Evolutionary conservation across 2,797 vertebrate species (phyloP).

Genomic region (Merluccius polli): DNA sequence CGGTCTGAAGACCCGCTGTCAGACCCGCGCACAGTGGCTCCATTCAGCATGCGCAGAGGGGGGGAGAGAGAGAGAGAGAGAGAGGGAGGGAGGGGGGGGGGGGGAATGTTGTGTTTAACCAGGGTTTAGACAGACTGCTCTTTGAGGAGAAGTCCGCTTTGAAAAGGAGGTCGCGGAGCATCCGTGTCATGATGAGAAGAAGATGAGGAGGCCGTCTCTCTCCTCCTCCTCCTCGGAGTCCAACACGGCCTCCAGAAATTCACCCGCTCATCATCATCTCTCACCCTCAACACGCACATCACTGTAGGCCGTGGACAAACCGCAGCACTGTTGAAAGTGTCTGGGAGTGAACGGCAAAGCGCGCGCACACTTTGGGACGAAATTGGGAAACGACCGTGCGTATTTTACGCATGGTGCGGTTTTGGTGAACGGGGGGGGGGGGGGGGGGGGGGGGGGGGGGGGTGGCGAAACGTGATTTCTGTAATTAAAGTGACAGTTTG

Average conservation of each 20-base stretch:
- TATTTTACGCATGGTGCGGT: no score
- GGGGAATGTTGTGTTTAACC: constrained; percentile 60
- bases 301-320: no score
- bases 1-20: neutral
- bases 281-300: no score
- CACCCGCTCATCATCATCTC: no score
- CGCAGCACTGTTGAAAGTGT: no score
- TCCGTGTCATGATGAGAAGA: constrained; percentile 73
- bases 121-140: constrained; percentile 60
- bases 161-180: constrained; percentile 65
- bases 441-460: no score
- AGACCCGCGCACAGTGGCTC: neutral
- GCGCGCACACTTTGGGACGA: no score
- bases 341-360: no score
- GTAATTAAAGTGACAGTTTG: no score
- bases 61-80: neutral
- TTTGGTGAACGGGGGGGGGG: no score
- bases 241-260: constrained; percentile 56
- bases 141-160: constrained; percentile 65
- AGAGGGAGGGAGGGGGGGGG: neutral
- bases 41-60: neutral
- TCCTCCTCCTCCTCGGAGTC: constrained; percentile 54
- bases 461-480: no score
- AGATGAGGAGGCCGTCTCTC: constrained; percentile 47
- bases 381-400: no score